Evolutionary conservation across 2,113 vertebrate species (phyloP).

Genomic region (Nycticryphes semicollaris): DNA sequence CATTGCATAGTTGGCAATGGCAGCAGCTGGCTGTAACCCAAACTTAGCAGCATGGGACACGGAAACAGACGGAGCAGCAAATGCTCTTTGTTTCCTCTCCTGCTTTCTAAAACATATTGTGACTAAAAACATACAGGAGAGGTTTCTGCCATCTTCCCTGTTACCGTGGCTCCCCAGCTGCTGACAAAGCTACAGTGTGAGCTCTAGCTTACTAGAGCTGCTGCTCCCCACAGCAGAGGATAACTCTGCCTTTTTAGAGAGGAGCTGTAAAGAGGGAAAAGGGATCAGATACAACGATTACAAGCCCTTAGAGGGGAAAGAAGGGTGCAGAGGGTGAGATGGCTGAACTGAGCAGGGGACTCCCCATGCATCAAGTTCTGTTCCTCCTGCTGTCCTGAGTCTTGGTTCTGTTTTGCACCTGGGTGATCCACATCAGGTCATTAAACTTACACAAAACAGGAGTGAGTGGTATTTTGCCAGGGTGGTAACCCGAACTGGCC

Average conservation of each 20-base stretch:
- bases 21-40: conserved; percentile 48
- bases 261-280: not conserved
- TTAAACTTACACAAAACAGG: not conserved
- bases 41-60: not conserved
- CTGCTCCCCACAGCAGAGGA: not conserved
- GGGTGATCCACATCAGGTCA: not conserved
- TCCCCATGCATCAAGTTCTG: not conserved
- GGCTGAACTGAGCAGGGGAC: not conserved
- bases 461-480: not conserved
- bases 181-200: not conserved
- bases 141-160: not conserved
- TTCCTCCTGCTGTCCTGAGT: not conserved
- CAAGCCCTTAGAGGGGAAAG: not conserved
- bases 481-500: not conserved
- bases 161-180: not conserved
- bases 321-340: not conserved
- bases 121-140: not conserved
- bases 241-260: not conserved
- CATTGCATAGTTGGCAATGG: not conserved
- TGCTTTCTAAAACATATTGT: conserved; percentile 14
- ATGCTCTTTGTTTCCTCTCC: conserved; percentile 28
- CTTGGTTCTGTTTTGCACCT: not conserved
- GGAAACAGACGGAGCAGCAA: conserved; percentile 60
- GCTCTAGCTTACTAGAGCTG: not conserved
- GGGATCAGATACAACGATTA: not conserved